phyloP scores from a whole-genome alignment of 2,888 invertebrate genomes.

The Acrocyrtus sp. region DNA sequence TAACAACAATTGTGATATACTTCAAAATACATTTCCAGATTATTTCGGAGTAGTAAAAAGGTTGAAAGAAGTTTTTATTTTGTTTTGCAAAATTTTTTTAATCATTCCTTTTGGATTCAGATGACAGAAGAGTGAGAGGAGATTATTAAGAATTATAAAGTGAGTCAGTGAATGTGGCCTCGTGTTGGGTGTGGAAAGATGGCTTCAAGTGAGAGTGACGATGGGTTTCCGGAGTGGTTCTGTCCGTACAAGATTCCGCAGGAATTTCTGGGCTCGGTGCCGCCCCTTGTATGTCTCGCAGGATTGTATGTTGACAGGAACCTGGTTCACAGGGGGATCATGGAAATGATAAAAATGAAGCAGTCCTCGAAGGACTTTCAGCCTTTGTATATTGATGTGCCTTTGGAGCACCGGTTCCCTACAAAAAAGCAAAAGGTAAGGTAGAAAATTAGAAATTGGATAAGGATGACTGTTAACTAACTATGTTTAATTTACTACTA shows the following conservation, averaged over 20 bases:
- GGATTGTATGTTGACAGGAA: slow-evolving; percentile 88
- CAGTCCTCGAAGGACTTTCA: slow-evolving; percentile 81
- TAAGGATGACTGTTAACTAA: too few relatives aligned
- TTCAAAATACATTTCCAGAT: too few relatives aligned
- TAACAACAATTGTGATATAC: too few relatives aligned
- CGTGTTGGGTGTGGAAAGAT: neutral
- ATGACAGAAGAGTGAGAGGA: too few relatives aligned
- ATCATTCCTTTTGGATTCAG: too few relatives aligned
- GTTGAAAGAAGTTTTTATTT: too few relatives aligned
- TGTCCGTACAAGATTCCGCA: slow-evolving; percentile 73
- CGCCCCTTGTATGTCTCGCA: slow-evolving; percentile 86
- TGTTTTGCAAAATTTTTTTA: too few relatives aligned
- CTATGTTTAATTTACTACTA: neutral
- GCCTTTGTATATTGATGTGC: slow-evolving; percentile 84
- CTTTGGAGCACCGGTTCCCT: slow-evolving; percentile 87
- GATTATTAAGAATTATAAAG: too few relatives aligned
- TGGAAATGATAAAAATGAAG: slow-evolving; percentile 91
- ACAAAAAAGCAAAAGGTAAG: slow-evolving; percentile 78
- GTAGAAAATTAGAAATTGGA: neutral
- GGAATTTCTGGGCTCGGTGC: slow-evolving; percentile 85
- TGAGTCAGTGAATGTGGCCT: too few relatives aligned
- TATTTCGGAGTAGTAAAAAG: too few relatives aligned
- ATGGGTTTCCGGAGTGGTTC: slow-evolving; percentile 51
- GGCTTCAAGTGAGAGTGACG: too few relatives aligned
- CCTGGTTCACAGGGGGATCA: slow-evolving; percentile 88